A percentile compares a stretch with the other conserved stretches of the same genome.
phyloP scores from a whole-genome alignment of 2,888 invertebrate genomes.

The Pegoplata infirma region DNA sequence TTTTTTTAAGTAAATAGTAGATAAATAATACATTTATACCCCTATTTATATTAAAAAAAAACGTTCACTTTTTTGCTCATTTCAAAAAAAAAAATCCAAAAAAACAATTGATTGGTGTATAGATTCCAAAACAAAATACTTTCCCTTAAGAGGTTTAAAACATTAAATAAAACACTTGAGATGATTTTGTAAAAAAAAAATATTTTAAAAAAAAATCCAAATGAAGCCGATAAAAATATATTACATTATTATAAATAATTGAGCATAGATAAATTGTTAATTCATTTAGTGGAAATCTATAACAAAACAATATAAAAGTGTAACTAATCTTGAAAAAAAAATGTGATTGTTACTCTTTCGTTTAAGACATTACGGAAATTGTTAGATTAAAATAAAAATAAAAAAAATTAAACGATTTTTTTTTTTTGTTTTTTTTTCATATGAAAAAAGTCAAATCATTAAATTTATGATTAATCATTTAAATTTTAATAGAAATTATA shows the following conservation, averaged over 20 bases:
- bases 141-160: constrained; percentile 27
- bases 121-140: constrained; percentile 31
- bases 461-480: background rate
- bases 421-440: background rate
- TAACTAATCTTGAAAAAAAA: constrained; percentile 12
- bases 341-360: background rate
- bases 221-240: constrained; percentile 7
- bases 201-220: constrained; percentile 17
- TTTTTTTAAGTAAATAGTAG: background rate
- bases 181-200: background rate
- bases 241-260: constrained; percentile 16
- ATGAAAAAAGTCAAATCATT: background rate
- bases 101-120: constrained; percentile 11
- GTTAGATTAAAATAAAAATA: background rate
- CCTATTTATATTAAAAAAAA: background rate
- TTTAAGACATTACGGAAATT: background rate
- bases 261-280: constrained; percentile 13
- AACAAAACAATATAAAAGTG: constrained; percentile 9
- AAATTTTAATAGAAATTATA: background rate
- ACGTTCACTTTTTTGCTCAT: constrained; percentile 22
- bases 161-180: background rate
- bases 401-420: background rate
- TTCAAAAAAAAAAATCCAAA: background rate
- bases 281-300: constrained; percentile 5
- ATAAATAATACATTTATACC: background rate